Evolutionary conservation across 1,140 invertebrate genomes (phyloP).

Genomic region (Contarinia nasturtii): DNA sequence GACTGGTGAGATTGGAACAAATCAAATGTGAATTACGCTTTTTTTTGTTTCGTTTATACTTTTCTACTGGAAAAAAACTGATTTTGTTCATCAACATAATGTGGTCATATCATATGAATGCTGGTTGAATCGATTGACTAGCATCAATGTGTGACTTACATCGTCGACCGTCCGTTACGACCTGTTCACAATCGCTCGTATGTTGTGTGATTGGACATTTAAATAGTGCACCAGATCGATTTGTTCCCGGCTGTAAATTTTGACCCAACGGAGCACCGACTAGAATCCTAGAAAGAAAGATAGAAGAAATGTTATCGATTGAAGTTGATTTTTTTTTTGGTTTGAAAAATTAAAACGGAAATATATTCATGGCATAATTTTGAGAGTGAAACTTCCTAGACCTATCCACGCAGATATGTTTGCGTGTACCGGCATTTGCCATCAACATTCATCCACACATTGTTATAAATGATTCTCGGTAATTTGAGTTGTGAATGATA

Average conservation of each 20-base stretch:
- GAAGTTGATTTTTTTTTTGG: neutral
- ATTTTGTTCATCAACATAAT: neutral
- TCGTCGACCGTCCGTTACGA: constrained; percentile 66
- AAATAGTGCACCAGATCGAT: constrained; percentile 70
- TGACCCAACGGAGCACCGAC: constrained; percentile 79
- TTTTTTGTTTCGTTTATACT: neutral
- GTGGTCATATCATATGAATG: neutral
- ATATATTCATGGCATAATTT: neutral
- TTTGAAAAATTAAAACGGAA: neutral
- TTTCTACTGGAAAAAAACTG: neutral
- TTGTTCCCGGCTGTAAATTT: constrained; percentile 67
- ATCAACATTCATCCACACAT: no score
- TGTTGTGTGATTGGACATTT: constrained; percentile 55
- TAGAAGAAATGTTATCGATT: constrained; percentile 6
- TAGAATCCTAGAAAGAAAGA: constrained; percentile 48
- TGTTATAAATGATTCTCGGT: no score
- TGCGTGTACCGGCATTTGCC: neutral
- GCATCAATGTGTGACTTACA: constrained; percentile 44
- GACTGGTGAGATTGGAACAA: neutral
- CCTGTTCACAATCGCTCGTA: constrained; percentile 54
- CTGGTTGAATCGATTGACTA: neutral
- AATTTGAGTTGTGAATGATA: no score
- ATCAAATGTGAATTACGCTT: neutral
- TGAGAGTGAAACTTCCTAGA: neutral
- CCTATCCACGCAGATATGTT: neutral